These are phyloP conservation scores for Larimichthys crocea DNA, from an alignment of 2,113 vertebrate species.

Conservation along the genomic window DNA sequence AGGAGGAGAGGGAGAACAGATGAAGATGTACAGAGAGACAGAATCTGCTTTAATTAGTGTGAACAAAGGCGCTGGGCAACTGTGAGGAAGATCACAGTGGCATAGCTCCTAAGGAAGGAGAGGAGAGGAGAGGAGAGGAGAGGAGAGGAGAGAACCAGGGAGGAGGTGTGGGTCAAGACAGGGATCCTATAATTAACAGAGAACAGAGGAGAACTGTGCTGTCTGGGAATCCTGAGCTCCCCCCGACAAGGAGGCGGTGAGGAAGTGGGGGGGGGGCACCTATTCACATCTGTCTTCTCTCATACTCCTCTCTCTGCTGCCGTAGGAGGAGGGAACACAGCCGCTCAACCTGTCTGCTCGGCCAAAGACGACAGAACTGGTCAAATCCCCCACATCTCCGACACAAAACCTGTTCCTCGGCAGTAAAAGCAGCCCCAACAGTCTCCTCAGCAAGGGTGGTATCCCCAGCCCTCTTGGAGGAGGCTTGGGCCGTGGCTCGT, in stretches of 20 bases:
- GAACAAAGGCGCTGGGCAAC: conserved; percentile 92
- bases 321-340: conserved; percentile 97
- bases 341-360: conserved; percentile 97
- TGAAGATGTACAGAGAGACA: conserved; percentile 95
- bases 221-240: conserved; percentile 65
- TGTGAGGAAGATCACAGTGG: conserved; percentile 93
- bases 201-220: conserved; percentile 63
- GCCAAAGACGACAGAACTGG: conserved; percentile 94
- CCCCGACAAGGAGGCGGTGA: conserved; percentile 43
- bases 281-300: conserved; percentile 86
- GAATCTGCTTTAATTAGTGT: conserved; percentile 97
- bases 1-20: conserved; percentile 90
- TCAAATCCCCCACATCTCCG: conserved; percentile 95
- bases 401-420: conserved; percentile 93
- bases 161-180: conserved; percentile 68
- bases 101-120: conserved; percentile 87
- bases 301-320: conserved; percentile 69
- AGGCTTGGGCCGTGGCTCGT: conserved; percentile 91
- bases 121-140: conserved; percentile 85
- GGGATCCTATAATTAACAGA: conserved; percentile 73
- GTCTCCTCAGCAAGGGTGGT: conserved; percentile 89
- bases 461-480: conserved; percentile 92
- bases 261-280: conserved; percentile 66
- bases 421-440: conserved; percentile 94
- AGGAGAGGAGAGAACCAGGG: conserved; percentile 41